Conservation (phyloP, 2,113 vertebrate species). For the Origma solitaria region DNA sequence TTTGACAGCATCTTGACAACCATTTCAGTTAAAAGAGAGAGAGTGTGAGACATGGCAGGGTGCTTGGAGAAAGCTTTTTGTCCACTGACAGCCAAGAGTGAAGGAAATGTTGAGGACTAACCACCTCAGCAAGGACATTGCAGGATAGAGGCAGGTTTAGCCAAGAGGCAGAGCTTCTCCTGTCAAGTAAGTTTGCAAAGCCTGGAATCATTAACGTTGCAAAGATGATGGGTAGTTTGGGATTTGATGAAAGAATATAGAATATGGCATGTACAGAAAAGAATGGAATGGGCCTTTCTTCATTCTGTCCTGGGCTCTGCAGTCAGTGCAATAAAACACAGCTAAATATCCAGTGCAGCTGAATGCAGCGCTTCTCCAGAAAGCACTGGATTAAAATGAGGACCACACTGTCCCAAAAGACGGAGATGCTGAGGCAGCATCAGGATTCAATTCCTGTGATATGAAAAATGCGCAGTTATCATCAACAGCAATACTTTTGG, state of each 20-base stretch:
- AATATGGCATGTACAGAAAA: not conserved
- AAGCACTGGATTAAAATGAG: not conserved
- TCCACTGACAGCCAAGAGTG: not conserved
- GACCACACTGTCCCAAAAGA: not conserved
- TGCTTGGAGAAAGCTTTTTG: accelerated
- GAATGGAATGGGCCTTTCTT: not conserved
- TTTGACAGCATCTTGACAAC: not conserved
- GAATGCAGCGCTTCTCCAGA: not conserved
- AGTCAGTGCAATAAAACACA: not conserved
- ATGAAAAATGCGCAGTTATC: not conserved
- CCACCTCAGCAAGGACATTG: not conserved
- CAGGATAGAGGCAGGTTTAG: not conserved
- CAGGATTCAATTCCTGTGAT: not conserved
- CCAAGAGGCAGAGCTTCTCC: not conserved
- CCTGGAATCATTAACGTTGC: not conserved
- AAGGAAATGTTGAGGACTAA: not conserved
- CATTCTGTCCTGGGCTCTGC: not conserved
- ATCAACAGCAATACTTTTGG: not conserved
- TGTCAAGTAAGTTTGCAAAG: not conserved
- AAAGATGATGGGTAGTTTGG: not conserved
- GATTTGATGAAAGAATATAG: not conserved
- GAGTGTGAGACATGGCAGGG: not conserved
- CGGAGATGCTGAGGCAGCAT: not conserved
- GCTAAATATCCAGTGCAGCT: not conserved
- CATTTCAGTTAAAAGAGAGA: not conserved